Base-by-base conservation (phyloP, 2,113 vertebrate genomes). In the Sorex araneus region DNA sequence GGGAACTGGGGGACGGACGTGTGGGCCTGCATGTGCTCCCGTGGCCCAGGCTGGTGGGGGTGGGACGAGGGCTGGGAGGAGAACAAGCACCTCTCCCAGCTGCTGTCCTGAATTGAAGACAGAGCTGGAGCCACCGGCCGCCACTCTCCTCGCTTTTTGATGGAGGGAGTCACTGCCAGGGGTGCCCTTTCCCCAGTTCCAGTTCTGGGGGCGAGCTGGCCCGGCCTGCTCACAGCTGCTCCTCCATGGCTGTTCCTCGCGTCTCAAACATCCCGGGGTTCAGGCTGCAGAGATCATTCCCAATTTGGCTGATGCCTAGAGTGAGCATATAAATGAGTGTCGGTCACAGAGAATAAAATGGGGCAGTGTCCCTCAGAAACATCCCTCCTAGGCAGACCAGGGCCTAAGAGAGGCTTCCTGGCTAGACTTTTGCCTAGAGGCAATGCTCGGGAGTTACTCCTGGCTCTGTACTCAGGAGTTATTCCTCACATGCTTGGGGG, bases 121-220 rank as follows among this genome's bases (percentile, higher is more conserved):
- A 47, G 75, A 36, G 92, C 89, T 91, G 89, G 76, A 86, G 71
- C 83, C 83, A 66, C 77, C 67, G 85, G 57, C 60, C 25, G 43
- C 25, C 3, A 2, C 75, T 40, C 34, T 67, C 75, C 89, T 96
- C 63, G 0, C 69, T 75, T 93, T 93, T 96, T 92, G 89, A 75
- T 12, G 30, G 40, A 82, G 67, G 89, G 88, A 57, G 60, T 92
- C 92, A 64, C 83, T 86, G 47, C 95, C 73, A 78, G 47, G n/a
- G 79, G 75, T 76, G 67, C 73, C 79, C 91, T 95, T 88, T 93
- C 70, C 82, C 82, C 11, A n/a, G n/a, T 92, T 85, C 71, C 28
- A 84, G 63, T 69, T 89, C 83, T 80, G 77, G 89, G 84, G 79
- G 28, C 0, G 6, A 83, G 54, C 43, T 93, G 86, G 89, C 71